Conservation (phyloP, 2,113 vertebrate genomes). For the Epinephelus lanceolatus region DNA sequence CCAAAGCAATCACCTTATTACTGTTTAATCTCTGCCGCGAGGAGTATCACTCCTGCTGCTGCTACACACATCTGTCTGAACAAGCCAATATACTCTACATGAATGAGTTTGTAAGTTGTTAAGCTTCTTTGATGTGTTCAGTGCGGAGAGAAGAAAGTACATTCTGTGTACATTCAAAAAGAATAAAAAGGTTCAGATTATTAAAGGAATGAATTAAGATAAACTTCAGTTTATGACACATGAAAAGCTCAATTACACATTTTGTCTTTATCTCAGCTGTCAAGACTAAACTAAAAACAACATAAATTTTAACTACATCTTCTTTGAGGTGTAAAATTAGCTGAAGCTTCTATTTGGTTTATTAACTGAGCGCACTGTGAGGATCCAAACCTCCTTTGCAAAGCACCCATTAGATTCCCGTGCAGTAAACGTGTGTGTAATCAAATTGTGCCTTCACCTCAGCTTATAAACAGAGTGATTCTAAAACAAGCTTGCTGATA, state of each 20-base stretch:
- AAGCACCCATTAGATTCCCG: slow-evolving; percentile 37
- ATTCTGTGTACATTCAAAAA: neutral
- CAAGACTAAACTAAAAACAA: slow-evolving; percentile 36
- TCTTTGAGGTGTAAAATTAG: slow-evolving; percentile 10
- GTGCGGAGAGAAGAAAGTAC: neutral
- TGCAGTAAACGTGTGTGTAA: slow-evolving; percentile 38
- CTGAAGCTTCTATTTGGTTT: slow-evolving; percentile 41
- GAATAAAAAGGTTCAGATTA: neutral
- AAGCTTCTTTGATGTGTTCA: neutral
- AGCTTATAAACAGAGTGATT: slow-evolving; percentile 22
- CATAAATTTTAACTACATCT: slow-evolving; percentile 29
- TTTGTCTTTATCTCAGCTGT: slow-evolving; percentile 7
- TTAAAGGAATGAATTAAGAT: slow-evolving; percentile 17
- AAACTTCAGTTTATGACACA: slow-evolving; percentile 14
- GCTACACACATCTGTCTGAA: slow-evolving; percentile 27
- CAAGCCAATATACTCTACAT: neutral
- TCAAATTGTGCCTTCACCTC: slow-evolving; percentile 21
- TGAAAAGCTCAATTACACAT: slow-evolving; percentile 12
- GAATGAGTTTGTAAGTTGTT: neutral
- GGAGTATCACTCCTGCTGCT: neutral
- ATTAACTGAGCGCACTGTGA: slow-evolving; percentile 21
- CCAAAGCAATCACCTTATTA: slow-evolving; percentile 26
- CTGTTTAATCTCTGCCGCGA: slow-evolving; percentile 15
- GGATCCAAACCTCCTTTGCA: slow-evolving; percentile 3
- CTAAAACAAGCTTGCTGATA: slow-evolving; percentile 15